Conservation (phyloP, 1,140 invertebrate species). For the Zaprionus nigranus region DNA sequence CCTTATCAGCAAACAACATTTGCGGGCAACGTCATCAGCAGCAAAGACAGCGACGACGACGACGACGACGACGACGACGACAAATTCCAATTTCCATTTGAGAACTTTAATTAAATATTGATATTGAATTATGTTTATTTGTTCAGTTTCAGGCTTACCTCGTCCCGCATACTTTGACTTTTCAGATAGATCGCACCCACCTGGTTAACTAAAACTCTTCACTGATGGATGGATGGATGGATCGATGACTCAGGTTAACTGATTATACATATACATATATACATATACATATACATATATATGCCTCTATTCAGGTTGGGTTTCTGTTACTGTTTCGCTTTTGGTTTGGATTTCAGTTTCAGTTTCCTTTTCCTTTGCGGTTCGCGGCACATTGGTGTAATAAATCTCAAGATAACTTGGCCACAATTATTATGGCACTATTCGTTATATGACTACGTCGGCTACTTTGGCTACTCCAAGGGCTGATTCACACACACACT, state of each 20-base stretch:
- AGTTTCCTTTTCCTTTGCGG: constrained; percentile 12
- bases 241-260: constrained; percentile 28
- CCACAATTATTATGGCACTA: constrained; percentile 14
- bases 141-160: constrained; percentile 1
- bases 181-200: constrained; percentile 1
- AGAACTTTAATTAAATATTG: constrained; percentile 71
- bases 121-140: constrained; percentile 62
- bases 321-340: constrained; percentile 11
- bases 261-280: constrained; percentile 31
- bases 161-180: constrained; percentile 10
- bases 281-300: neutral
- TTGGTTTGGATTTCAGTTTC: constrained; percentile 5
- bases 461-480: constrained; percentile 6
- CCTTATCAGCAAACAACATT: constrained; percentile 5
- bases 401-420: constrained; percentile 63
- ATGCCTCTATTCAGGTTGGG: neutral
- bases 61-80: constrained; percentile 24
- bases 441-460: neutral
- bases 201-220: constrained; percentile 17
- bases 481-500: constrained; percentile 2
- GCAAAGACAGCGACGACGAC: constrained; percentile 7
- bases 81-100: constrained; percentile 46
- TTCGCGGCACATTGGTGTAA: constrained; percentile 33
- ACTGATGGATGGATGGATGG: constrained; percentile 1
- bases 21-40: constrained; percentile 43